Conservation (phyloP, 2,113 vertebrate genomes). For the Pituophis catenifer region DNA sequence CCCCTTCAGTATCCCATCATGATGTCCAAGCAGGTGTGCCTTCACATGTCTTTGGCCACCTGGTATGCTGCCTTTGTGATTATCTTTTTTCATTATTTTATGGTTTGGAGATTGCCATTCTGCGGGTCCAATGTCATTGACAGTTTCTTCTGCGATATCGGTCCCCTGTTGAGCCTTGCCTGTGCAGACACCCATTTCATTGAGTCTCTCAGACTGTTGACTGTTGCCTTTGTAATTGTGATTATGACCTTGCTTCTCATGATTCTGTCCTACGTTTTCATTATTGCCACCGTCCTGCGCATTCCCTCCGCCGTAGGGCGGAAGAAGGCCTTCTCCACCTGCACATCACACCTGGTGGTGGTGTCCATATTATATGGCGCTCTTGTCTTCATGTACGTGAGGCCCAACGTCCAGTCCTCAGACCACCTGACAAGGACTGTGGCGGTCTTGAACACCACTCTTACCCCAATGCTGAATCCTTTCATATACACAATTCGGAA, state of each 20-base stretch:
- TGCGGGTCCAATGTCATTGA: background rate
- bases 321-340: slow-evolving; percentile 44
- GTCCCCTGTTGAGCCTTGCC: background rate
- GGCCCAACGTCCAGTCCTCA: background rate
- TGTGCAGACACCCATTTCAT: background rate
- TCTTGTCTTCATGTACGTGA: slow-evolving; percentile 29
- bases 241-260: slow-evolving; percentile 20
- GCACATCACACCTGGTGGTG: slow-evolving; percentile 33
- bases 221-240: background rate
- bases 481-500: slow-evolving; percentile 65
- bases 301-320: background rate
- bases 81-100: background rate
- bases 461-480: slow-evolving; percentile 53
- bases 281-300: slow-evolving; percentile 16
- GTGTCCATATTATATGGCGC: slow-evolving; percentile 35
- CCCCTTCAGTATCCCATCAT: slow-evolving; percentile 25
- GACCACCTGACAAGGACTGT: slow-evolving; percentile 31
- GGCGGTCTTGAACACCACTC: slow-evolving; percentile 51
- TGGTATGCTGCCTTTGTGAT: slow-evolving; percentile 8
- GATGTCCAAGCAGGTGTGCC: slow-evolving; percentile 20
- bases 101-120: slow-evolving; percentile 26
- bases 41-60: slow-evolving; percentile 7
- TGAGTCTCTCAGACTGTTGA: background rate
- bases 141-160: slow-evolving; percentile 25
- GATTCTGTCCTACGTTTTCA: slow-evolving; percentile 1